Percentiles rank a stretch among this genome's conserved stretches.
Evolutionary conservation across 2,113 vertebrate genomes (phyloP).

Genomic region (Albula glossodonta): DNA sequence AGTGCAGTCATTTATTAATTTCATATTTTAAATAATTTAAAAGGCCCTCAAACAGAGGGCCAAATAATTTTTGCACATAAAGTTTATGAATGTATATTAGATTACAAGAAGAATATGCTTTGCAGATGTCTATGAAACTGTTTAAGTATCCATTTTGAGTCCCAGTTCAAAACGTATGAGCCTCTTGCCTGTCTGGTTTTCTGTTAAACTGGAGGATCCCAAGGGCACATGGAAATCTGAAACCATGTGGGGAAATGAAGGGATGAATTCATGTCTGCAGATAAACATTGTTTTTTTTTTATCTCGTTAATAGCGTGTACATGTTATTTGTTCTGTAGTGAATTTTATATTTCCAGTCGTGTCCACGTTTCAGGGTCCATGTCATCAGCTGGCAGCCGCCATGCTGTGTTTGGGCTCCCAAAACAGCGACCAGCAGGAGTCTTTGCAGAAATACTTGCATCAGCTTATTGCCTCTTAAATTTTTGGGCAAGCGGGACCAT

Average conservation of each 20-base stretch:
- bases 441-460: slow-evolving; percentile 35
- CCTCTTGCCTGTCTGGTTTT: slow-evolving; percentile 20
- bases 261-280: not conserved
- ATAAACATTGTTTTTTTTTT: slow-evolving; percentile 22
- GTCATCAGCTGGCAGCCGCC: slow-evolving; percentile 44
- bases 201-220: too few relatives aligned
- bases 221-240: not conserved
- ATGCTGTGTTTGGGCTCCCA: slow-evolving; percentile 36
- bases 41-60: slow-evolving; percentile 25
- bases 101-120: slow-evolving; percentile 65
- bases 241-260: not conserved
- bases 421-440: slow-evolving; percentile 54
- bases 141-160: slow-evolving; percentile 27
- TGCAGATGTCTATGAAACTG: slow-evolving; percentile 66
- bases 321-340: slow-evolving; percentile 50
- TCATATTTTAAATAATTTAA: slow-evolving; percentile 24
- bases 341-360: slow-evolving; percentile 38
- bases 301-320: slow-evolving; percentile 11
- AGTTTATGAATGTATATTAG: slow-evolving; percentile 47
- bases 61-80: slow-evolving; percentile 40
- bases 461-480: not conserved
- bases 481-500: too few relatives aligned
- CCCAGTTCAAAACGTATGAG: slow-evolving; percentile 36
- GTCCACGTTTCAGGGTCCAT: slow-evolving; percentile 40
- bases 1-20: too few relatives aligned